phyloP scores from a whole-genome alignment of 2,797 vertebrate species.

The Hoplostethus atlanticus region DNA sequence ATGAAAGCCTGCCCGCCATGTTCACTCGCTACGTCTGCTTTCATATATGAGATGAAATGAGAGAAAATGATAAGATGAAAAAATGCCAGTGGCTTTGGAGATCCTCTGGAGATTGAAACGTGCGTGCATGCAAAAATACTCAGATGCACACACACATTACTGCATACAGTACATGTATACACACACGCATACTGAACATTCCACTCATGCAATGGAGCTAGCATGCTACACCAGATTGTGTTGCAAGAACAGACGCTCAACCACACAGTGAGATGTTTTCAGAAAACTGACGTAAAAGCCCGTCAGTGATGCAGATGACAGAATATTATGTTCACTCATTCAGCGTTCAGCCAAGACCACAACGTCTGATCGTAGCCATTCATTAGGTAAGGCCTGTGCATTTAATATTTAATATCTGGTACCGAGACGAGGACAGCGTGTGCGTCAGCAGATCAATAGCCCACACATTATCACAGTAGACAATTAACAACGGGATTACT shows the following conservation, averaged over 20 bases:
- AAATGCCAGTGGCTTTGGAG: conserved; percentile 34
- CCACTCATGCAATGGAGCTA: neutral
- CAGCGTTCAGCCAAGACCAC: conserved; percentile 14
- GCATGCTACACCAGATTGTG: neutral
- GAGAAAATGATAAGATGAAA: conserved; percentile 36
- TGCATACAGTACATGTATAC: conserved; percentile 11
- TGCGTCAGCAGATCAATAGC: conserved; percentile 38
- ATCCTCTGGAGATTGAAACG: conserved; percentile 38
- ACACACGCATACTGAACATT: conserved; percentile 7
- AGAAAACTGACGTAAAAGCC: conserved; percentile 32
- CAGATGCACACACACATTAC: conserved; percentile 26
- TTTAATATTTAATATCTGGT: conserved; percentile 40
- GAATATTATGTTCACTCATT: conserved; percentile 22
- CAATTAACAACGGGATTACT: conserved; percentile 8
- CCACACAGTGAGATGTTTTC: conserved; percentile 43
- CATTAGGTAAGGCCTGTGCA: conserved; percentile 40
- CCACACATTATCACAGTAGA: conserved; percentile 7
- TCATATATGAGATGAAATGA: conserved; percentile 39
- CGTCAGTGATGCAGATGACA: conserved; percentile 22
- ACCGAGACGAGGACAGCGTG: conserved; percentile 19
- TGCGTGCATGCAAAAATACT: conserved; percentile 26
- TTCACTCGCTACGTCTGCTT: conserved; percentile 15
- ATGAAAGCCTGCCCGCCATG: neutral
- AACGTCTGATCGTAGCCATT: conserved; percentile 29
- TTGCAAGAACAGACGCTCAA: conserved; percentile 23